phyloP scores from a whole-genome alignment of 2,888 invertebrate species.

The Empis livida region DNA sequence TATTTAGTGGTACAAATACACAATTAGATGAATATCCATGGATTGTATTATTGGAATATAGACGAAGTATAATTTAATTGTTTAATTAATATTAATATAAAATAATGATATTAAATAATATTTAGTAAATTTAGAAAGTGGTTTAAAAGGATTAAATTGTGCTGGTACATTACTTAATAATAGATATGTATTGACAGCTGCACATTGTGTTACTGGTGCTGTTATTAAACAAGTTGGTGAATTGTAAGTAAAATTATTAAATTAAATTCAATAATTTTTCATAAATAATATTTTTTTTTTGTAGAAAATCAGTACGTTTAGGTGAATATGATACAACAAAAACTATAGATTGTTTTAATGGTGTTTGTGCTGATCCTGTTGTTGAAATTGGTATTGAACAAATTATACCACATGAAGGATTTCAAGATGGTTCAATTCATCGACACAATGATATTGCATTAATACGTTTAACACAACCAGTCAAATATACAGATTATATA shows the following conservation, averaged over 20 bases:
- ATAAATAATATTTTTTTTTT: constrained; percentile 6
- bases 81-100: neutral
- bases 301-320: constrained; percentile 23
- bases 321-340: constrained; percentile 29
- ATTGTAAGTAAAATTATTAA: constrained; percentile 38
- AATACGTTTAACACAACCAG: constrained; percentile 44
- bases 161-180: constrained; percentile 28
- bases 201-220: constrained; percentile 44
- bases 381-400: constrained; percentile 49
- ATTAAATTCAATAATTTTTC: neutral
- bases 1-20: constrained; percentile 46
- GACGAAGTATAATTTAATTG: constrained; percentile 18
- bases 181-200: constrained; percentile 46
- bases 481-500: constrained; percentile 42
- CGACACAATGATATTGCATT: constrained; percentile 61
- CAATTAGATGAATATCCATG: constrained; percentile 55
- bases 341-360: constrained; percentile 30
- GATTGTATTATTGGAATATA: constrained; percentile 53
- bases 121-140: constrained; percentile 10
- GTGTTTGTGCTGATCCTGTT: constrained; percentile 38
- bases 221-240: constrained; percentile 39
- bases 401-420: constrained; percentile 50
- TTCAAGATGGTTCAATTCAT: constrained; percentile 42
- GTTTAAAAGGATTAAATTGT: constrained; percentile 26
- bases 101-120: neutral